phyloP scores from a whole-genome alignment of 2,113 vertebrate genomes.

The human region GRCh38 chr6:69350001-69350500 shows the following conservation, averaged over 20 bases:
- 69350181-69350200: background rate
- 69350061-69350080: background rate
- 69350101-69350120: constrained; percentile 20
- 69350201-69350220: background rate
- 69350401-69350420: background rate
- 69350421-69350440: background rate
- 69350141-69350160: background rate
- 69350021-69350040: background rate
- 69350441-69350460: background rate
- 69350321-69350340: background rate
- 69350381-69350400: background rate
- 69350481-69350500: background rate
- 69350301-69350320: background rate
- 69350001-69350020: constrained; percentile 39
- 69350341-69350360: background rate
- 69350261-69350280: background rate
- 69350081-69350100: background rate
- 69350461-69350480: constrained; percentile 19
- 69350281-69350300: background rate
- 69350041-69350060: background rate
- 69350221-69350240: background rate
- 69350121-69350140: background rate
- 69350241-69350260: background rate
- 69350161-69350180: background rate
- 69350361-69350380: background rate